A percentile compares a stretch with the other conserved stretches of the same genome.
Conservation (phyloP, 2,113 vertebrate genomes). For the Sula dactylatra region DNA sequence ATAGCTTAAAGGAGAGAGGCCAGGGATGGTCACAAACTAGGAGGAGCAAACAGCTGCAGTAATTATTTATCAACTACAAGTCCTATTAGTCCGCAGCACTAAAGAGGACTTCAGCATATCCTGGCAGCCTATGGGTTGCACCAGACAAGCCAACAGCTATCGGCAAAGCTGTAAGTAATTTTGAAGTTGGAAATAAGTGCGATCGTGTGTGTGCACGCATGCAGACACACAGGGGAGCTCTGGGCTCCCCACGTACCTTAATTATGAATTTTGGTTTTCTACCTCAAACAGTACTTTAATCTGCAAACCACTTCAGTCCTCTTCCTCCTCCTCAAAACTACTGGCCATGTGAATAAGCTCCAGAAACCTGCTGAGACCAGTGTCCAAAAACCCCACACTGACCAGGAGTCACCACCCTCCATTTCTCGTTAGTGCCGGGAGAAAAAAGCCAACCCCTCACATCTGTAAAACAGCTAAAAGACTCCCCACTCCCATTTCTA, state of each 20-base stretch:
- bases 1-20: background rate
- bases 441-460: background rate
- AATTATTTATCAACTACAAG: background rate
- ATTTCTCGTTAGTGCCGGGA: background rate
- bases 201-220: rapidly evolving
- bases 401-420: background rate
- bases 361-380: background rate
- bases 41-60: background rate
- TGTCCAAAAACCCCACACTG: background rate
- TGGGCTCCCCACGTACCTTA: background rate
- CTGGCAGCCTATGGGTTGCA: background rate
- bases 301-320: background rate
- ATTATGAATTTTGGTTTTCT: background rate
- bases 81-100: background rate
- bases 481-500: background rate
- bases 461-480: background rate
- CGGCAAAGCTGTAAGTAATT: background rate
- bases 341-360: background rate
- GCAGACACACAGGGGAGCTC: background rate
- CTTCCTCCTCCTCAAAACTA: background rate
- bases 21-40: background rate
- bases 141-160: background rate
- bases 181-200: background rate
- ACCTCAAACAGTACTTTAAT: background rate
- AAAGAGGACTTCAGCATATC: background rate